Evolutionary conservation across 2,888 invertebrate genomes (phyloP), one percentile per base, ranked within the genome.

Genomic region (Agrochola lychnidis): DNA sequence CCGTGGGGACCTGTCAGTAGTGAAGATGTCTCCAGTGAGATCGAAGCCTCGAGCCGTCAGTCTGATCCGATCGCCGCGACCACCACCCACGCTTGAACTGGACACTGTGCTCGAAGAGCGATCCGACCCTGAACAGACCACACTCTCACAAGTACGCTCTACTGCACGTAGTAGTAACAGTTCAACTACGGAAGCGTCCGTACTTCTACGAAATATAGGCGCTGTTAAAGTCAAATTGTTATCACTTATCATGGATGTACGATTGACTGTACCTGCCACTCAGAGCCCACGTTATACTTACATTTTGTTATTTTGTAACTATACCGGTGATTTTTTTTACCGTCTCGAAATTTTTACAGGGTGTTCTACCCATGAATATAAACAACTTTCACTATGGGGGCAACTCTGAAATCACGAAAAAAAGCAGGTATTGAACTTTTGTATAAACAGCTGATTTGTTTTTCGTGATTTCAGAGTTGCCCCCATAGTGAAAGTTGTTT

Each of bases 21-120:
- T 98, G 93, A 97, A 98, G 88, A 97, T 97, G 73, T 97, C 97
- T 4, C 97, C 97, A 0, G 90, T 93, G 70, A 95, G 95, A 87
- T 88, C 87, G 45, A 92, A 94, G 75, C 91, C 92, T 10, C 93
- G 96, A 1, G 91, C 96, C 0, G 94, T 96, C 74, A 96, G 96
- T 84, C 91, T 96, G 61, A 91, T 95, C 73, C 92, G 98, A 70
- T 97, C 98, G 88, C 98, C 98, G 59, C 97, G 98, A 68, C 97
- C 98, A n/a, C 98, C 98, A 90, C 98, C 98, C 53, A 97, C 98
- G 0, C 94, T 98, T 70, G 98, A 98, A 92, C 97, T 98, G 87
- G 98, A 98, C 93, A 98, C 98, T 0, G 98, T 98, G 42, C 97
- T 98, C 42, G 98, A 98, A 91, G 98, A 98, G 90, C 97, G 98